Percentiles rank a stretch among this genome's conserved stretches.
Conservation (phyloP, 2,797 vertebrate genomes). For the Streptopelia turtur region DNA sequence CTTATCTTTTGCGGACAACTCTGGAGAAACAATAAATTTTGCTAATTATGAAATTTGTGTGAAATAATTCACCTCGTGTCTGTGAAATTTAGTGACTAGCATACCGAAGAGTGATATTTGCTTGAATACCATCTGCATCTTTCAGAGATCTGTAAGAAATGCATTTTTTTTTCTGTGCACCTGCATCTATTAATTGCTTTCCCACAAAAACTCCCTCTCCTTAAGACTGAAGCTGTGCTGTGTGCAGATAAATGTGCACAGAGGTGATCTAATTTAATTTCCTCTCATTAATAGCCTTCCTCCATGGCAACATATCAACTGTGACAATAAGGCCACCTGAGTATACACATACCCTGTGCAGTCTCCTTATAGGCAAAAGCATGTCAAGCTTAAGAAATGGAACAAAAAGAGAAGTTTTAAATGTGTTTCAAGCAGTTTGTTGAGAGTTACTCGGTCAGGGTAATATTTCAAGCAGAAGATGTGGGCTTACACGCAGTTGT, state of each 20-base stretch:
- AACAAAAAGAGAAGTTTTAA: constrained; percentile 3
- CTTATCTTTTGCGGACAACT: neutral
- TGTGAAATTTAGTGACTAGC: constrained; percentile 55
- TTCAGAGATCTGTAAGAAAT: constrained; percentile 42
- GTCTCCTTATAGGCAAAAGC: neutral
- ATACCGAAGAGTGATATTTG: neutral
- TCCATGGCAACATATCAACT: constrained; percentile 75
- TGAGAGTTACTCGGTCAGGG: neutral
- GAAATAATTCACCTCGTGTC: neutral
- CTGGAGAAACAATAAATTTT: neutral
- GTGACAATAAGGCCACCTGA: constrained; percentile 59
- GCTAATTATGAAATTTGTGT: constrained; percentile 6
- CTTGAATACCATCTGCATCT: constrained; percentile 28
- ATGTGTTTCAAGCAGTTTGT: neutral
- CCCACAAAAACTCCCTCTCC: constrained; percentile 67
- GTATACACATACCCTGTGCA: neutral
- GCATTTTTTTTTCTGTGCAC: constrained; percentile 59
- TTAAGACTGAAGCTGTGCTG: constrained; percentile 51
- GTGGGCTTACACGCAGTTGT: neutral
- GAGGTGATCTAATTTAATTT: constrained; percentile 75
- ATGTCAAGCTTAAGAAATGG: neutral
- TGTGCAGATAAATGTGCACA: constrained; percentile 52
- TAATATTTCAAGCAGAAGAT: neutral
- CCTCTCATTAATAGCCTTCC: constrained; percentile 71
- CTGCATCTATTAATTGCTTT: constrained; percentile 74